Conservation (phyloP, 2,113 vertebrate genomes). For the Pelmatolapia mariae region DNA sequence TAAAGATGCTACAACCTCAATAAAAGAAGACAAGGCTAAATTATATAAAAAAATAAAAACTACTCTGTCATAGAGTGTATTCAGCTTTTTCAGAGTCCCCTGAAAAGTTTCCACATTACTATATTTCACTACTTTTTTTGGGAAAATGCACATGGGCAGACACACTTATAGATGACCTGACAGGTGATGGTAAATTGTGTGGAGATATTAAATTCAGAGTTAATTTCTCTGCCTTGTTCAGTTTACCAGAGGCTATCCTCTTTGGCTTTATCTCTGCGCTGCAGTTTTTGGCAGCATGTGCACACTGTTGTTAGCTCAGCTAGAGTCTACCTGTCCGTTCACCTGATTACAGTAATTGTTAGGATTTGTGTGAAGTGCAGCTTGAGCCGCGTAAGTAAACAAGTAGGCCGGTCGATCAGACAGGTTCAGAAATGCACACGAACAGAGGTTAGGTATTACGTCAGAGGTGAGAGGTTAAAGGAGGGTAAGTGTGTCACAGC, state of each 20-base stretch:
- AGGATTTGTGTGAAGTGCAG: not conserved
- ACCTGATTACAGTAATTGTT: conserved; percentile 13
- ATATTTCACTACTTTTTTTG: not conserved
- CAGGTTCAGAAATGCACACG: not conserved
- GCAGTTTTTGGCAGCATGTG: not conserved
- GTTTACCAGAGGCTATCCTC: not conserved
- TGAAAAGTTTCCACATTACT: too few relatives aligned
- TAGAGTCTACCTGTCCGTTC: not conserved
- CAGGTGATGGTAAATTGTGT: not conserved
- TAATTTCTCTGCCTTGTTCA: not conserved
- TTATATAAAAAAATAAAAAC: not conserved
- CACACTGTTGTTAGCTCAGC: conserved; percentile 5
- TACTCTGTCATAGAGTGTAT: not conserved
- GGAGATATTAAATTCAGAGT: not conserved
- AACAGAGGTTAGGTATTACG: not conserved
- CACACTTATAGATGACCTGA: not conserved
- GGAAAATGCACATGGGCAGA: not conserved
- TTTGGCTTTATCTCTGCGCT: not conserved
- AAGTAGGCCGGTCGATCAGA: not conserved
- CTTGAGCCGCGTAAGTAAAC: not conserved
- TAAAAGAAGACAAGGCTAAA: not conserved
- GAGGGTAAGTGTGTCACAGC: not conserved
- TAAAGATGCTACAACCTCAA: not conserved
- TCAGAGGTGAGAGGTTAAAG: not conserved
- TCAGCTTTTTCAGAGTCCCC: not conserved